Base-by-base conservation (phyloP, 2,113 vertebrate species). In the Scortum barcoo region DNA sequence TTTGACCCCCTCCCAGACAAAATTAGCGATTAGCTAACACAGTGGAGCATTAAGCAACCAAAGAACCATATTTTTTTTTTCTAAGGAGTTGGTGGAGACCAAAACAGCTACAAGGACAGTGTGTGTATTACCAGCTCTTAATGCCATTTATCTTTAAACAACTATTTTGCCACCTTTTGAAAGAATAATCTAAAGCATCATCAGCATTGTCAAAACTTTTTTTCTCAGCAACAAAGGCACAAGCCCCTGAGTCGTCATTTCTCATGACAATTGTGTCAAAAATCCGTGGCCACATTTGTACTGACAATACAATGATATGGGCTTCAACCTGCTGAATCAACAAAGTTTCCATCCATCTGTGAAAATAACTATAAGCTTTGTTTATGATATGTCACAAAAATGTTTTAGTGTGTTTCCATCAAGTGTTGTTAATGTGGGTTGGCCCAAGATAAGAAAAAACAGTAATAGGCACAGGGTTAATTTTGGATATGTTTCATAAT, bases 111-210 rank as follows among this genome's bases (percentile, higher is more conserved):
- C 16, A 56, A 36, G 33, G 33, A 83, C 65, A 89, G 28, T 30
- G 63, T 61, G 66, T 79, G 60, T 56, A 19, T 79, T 75, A 76
- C 80, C 33, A 68, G 77, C 38, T 84, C 70, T 88, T 90, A 86
- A 88, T 84, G 71, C 65, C 76, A 60, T 83, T 86, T 77, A 71
- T 89, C 80, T 82, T 78, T 66, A 84, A 80, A 73, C 68, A 81
- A 53, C 62, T 79, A 44, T 62, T 62, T 42, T 71, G 40, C 40
- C 75, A 63, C 36, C 38, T 44, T 33, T 17, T 62, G n/a, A n/a
- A n/a, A n/a, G n/a, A n/a, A n/a, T 28, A 40, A 76, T 68, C 58
- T 53, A 76, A 62, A 76, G 22, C 3, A 56, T 48, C 7, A 73
- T 66, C 65, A 66, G 22, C 60, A 26, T 72, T 76, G 46, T 77